A percentile compares a stretch with the other conserved stretches of the same genome.
Evolutionary conservation across 2,797 vertebrate genomes (phyloP).

Genomic region (Sardinella longiceps): DNA sequence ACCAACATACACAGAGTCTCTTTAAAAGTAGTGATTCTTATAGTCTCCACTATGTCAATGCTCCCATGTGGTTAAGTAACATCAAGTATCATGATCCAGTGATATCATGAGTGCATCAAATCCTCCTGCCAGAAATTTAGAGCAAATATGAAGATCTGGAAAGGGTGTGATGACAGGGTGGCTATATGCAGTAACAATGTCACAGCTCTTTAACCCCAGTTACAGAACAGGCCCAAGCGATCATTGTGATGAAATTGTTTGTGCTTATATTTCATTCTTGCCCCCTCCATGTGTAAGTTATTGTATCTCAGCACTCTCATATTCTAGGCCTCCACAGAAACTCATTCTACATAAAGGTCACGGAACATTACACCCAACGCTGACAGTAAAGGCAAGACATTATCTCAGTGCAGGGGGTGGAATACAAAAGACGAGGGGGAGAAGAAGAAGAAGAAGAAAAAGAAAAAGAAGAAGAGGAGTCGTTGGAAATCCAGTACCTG

Average conservation of each 20-base stretch:
- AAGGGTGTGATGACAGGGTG: background rate
- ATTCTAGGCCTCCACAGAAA: background rate
- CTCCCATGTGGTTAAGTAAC: background rate
- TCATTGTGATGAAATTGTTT: slow-evolving; percentile 6
- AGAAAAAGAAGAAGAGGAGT: slow-evolving; percentile 56
- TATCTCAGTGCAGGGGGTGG: slow-evolving; percentile 45
- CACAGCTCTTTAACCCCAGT: slow-evolving; percentile 15
- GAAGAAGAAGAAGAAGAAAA: slow-evolving; percentile 51
- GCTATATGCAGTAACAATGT: background rate
- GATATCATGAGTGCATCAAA: background rate
- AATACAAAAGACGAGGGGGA: slow-evolving; percentile 47
- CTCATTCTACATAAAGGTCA: slow-evolving; percentile 24
- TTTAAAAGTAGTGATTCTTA: background rate
- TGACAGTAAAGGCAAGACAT: slow-evolving; percentile 47
- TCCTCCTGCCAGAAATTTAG: background rate
- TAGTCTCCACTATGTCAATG: background rate
- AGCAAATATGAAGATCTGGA: background rate
- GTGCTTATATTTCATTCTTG: background rate
- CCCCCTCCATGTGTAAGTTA: background rate
- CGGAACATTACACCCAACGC: slow-evolving; percentile 3
- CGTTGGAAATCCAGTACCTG: slow-evolving; percentile 45
- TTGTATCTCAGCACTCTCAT: slow-evolving; percentile 6
- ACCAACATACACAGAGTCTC: background rate
- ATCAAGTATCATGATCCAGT: background rate
- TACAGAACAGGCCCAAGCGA: background rate